These are phyloP conservation scores for Brachyopa scutellaris DNA, from an alignment of 2,888 invertebrate species.

Conservation along the genomic window DNA sequence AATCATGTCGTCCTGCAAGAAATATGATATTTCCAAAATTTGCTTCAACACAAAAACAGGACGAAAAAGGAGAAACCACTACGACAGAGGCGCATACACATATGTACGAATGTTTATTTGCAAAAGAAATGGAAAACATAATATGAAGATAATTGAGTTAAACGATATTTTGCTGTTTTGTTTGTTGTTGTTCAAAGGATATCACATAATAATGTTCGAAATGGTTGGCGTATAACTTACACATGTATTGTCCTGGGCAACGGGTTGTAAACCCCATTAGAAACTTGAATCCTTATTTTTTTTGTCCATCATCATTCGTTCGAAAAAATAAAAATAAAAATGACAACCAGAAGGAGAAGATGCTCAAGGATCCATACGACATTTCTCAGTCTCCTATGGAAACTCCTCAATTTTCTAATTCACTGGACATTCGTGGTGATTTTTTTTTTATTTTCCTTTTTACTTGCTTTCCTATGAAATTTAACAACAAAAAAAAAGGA, in stretches of 20 bases:
- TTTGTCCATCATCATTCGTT: slow-evolving; percentile 6
- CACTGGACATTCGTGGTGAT: slow-evolving; percentile 61
- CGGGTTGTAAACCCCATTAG: slow-evolving; percentile 66
- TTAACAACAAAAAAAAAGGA: slow-evolving; percentile 10
- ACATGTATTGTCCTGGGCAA: slow-evolving; percentile 62
- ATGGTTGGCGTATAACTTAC: slow-evolving; percentile 41
- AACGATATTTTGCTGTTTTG: slow-evolving; percentile 51
- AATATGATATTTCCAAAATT: slow-evolving; percentile 60
- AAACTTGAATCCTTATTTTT: slow-evolving; percentile 58
- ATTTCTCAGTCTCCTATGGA: slow-evolving; percentile 61
- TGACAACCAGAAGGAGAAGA: slow-evolving; percentile 51
- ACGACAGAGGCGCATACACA: not conserved
- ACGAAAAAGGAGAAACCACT: not conserved
- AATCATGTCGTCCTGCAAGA: slow-evolving; percentile 55
- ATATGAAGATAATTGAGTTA: slow-evolving; percentile 69
- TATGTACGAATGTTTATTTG: slow-evolving; percentile 37
- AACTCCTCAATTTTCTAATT: slow-evolving; percentile 68
- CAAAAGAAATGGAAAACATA: slow-evolving; percentile 63
- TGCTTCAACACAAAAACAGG: slow-evolving; percentile 32
- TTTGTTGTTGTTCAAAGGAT: slow-evolving; percentile 64
- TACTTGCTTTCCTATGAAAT: slow-evolving; percentile 23
- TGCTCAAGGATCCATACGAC: slow-evolving; percentile 48
- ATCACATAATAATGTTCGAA: slow-evolving; percentile 40
- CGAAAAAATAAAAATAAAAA: slow-evolving; percentile 12
- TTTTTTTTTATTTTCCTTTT: slow-evolving; percentile 17